phyloP scores from a whole-genome alignment of 2,888 invertebrate genomes.

The Drosophila austrosaltans region DNA sequence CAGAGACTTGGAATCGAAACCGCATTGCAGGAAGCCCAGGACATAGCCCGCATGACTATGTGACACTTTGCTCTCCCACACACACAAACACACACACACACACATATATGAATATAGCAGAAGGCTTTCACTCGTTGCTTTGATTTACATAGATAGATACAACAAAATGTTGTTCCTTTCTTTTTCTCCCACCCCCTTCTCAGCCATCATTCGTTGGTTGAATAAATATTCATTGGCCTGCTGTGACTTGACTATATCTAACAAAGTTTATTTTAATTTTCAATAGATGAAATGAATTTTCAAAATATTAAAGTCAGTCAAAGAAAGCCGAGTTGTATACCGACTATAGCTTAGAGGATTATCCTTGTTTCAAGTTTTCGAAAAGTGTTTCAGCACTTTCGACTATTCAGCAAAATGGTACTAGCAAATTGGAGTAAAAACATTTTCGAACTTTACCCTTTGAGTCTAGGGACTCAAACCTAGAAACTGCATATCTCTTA shows the following conservation, averaged over 20 bases:
- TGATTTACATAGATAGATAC: slow-evolving; percentile 44
- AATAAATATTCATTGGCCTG: slow-evolving; percentile 49
- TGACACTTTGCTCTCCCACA: slow-evolving; percentile 3
- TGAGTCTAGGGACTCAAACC: too few relatives aligned
- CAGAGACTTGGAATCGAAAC: slow-evolving; percentile 6
- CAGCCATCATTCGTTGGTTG: neutral
- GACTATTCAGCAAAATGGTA: too few relatives aligned
- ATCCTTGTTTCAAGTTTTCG: too few relatives aligned
- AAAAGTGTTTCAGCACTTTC: too few relatives aligned
- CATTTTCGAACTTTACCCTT: too few relatives aligned
- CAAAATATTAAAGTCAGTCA: too few relatives aligned
- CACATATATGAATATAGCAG: slow-evolving; percentile 27
- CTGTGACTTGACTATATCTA: slow-evolving; percentile 12
- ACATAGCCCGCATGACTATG: slow-evolving; percentile 12
- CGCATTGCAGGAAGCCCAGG: slow-evolving; percentile 16
- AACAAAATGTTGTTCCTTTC: neutral
- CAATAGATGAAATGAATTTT: too few relatives aligned
- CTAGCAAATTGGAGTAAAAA: too few relatives aligned
- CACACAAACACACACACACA: slow-evolving; percentile 22
- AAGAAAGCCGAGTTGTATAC: too few relatives aligned
- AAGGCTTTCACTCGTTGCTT: slow-evolving; percentile 47
- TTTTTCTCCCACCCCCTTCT: neutral
- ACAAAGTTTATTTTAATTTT: neutral
- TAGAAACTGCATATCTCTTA: too few relatives aligned
- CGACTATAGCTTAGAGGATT: too few relatives aligned